Evolutionary conservation across 2,113 vertebrate species (phyloP).

Genomic region (Vidua chalybeata): DNA sequence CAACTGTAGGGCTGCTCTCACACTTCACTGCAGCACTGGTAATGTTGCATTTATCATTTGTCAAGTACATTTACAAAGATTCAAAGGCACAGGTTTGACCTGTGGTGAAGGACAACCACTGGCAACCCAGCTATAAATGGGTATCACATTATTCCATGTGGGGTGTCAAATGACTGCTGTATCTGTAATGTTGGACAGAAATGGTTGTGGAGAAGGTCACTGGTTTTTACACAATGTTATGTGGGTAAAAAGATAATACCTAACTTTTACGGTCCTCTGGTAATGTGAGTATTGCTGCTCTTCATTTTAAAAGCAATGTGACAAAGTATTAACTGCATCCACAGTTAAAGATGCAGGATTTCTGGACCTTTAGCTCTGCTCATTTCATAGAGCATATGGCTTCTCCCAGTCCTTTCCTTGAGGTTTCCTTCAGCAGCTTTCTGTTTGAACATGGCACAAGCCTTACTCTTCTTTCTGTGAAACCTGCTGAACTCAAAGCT

Average conservation of each 20-base stretch:
- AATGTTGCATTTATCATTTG: background rate
- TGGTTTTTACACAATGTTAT: background rate
- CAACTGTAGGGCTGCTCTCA: background rate
- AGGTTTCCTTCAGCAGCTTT: background rate
- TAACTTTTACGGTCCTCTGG: background rate
- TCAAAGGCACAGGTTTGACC: background rate
- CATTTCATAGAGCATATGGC: background rate
- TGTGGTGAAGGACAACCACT: constrained; percentile 16
- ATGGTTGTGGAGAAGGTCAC: background rate
- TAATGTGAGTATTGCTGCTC: background rate
- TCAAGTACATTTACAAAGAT: background rate
- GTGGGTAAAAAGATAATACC: background rate
- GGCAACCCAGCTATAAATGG: background rate
- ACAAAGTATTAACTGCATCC: background rate
- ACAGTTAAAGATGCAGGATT: background rate
- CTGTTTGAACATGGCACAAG: background rate
- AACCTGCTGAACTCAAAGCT: background rate
- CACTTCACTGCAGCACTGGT: background rate
- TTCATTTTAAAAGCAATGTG: background rate
- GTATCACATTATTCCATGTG: background rate
- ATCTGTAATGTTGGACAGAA: background rate
- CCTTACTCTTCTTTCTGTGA: background rate
- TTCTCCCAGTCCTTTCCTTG: background rate
- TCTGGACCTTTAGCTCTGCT: background rate
- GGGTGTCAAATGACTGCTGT: background rate